A percentile compares a stretch with the other conserved stretches of the same genome.
Conservation (phyloP, 2,797 vertebrate genomes). For the Monodelphis domestica region DNA sequence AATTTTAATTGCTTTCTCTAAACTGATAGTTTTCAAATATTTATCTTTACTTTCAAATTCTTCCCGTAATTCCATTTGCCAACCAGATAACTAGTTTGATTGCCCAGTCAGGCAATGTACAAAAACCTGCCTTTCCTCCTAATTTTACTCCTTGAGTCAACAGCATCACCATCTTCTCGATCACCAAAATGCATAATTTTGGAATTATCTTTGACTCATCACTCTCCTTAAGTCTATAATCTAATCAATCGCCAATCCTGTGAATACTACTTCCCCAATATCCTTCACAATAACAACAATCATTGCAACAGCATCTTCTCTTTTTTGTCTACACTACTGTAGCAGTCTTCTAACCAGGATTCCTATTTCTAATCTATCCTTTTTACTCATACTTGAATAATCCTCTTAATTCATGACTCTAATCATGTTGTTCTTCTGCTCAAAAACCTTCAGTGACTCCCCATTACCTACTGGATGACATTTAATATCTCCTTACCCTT, state of each 20-base stretch:
- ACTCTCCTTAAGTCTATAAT: background rate
- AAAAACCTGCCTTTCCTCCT: background rate
- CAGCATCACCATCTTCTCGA: background rate
- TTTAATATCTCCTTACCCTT: background rate
- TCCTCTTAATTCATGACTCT: background rate
- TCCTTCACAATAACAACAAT: background rate
- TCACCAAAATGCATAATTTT: background rate
- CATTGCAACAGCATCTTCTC: background rate
- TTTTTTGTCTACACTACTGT: background rate
- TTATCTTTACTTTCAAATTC: background rate
- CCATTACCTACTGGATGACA: background rate
- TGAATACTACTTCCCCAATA: background rate
- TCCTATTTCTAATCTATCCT: background rate
- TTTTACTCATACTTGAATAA: background rate
- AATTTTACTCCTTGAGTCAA: background rate
- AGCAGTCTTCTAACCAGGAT: background rate
- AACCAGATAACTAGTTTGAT: background rate
- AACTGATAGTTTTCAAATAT: background rate
- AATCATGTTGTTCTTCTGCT: background rate
- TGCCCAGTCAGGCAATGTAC: background rate
- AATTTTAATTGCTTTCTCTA: background rate
- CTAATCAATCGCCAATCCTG: background rate
- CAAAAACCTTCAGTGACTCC: background rate
- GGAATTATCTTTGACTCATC: background rate
- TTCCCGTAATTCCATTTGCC: background rate